Base-by-base conservation (phyloP, 30 jellyfish, hydroid and myxozoan genomes). In the Mastigias papua region DNA sequence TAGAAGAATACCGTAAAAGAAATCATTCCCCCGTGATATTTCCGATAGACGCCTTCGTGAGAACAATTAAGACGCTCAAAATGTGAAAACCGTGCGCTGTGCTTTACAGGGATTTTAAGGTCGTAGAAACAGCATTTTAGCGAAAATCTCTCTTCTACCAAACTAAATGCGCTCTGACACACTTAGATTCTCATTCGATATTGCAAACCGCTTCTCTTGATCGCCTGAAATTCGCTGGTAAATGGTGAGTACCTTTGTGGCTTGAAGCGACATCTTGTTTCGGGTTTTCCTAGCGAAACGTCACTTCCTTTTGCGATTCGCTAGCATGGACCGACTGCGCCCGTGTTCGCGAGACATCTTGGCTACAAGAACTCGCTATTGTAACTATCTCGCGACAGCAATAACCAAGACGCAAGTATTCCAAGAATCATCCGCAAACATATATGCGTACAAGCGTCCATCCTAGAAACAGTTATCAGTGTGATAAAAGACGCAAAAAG, bases 1-100 rank as follows among this genome's bases (percentile, higher is more conserved):
- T 32, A 2, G 35, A 63, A 61, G 11, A 28, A 33, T 80, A 78
- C 90, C 90, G 90, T 63, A 68, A 33, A n/a, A 10, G 22, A 32
- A 7, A 42, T 49, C 15, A 27, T 31, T n/a, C 90, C 90, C 90
- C 90, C 90, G 81, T 65, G 73, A 21, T 0, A 1, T 17, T 29
- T 17, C 9, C 26, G 90, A 60, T 62, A 80, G 90, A 60, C 90
- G 78, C 86, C 79, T 66, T 37, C 90, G 21, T 73, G 69, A 6
- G 69, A 80, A 80, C 90, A 80, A 80, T 63, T n/a, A 49, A 80
- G 90, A 80, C 90, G 90, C 90, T 62, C 54, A 62, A 48, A 26
- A 19, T 32, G 70, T 58, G 57, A 46, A 78, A 60, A 60, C 62
- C 54, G 78, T 37, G 81, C 90, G 80, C 90, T 64, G 58, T 65